These are phyloP conservation scores for Onchidella celtica DNA, from an alignment of 2,888 invertebrate species.

Conservation along the genomic window DNA sequence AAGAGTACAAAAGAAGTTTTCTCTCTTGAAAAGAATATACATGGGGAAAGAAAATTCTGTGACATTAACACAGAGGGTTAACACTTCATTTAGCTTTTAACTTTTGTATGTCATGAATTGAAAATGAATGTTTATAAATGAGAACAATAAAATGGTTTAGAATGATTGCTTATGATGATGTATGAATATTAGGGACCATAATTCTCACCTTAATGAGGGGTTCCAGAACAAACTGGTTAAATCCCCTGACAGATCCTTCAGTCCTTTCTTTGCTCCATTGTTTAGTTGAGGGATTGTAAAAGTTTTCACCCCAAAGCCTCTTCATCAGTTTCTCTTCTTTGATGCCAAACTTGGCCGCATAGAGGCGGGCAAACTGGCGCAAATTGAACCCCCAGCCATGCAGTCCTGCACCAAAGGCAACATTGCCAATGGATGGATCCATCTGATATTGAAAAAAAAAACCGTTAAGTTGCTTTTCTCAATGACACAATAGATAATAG, in stretches of 20 bases:
- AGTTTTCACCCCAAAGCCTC: slow-evolving; percentile 96
- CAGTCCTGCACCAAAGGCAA: slow-evolving; percentile 99
- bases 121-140: no score
- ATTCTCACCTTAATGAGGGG: slow-evolving; percentile 95
- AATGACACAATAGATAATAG: background rate
- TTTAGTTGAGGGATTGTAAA: slow-evolving; percentile 97
- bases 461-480: background rate
- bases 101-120: no score
- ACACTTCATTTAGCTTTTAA: no score
- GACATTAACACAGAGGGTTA: no score
- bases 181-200: background rate
- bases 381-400: slow-evolving; percentile 99
- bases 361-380: slow-evolving; percentile 99
- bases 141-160: no score
- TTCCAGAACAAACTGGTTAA: slow-evolving; percentile 99
- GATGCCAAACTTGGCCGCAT: slow-evolving; percentile 97
- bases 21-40: no score
- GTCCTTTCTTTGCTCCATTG: slow-evolving; percentile 89
- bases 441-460: slow-evolving; percentile 81
- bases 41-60: no score
- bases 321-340: slow-evolving; percentile 96
- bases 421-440: slow-evolving; percentile 98
- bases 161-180: no score
- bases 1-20: no score
- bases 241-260: slow-evolving; percentile 86